Base-by-base conservation (phyloP, 64 coral and sea anemone species). In the Acropora yongei region DNA sequence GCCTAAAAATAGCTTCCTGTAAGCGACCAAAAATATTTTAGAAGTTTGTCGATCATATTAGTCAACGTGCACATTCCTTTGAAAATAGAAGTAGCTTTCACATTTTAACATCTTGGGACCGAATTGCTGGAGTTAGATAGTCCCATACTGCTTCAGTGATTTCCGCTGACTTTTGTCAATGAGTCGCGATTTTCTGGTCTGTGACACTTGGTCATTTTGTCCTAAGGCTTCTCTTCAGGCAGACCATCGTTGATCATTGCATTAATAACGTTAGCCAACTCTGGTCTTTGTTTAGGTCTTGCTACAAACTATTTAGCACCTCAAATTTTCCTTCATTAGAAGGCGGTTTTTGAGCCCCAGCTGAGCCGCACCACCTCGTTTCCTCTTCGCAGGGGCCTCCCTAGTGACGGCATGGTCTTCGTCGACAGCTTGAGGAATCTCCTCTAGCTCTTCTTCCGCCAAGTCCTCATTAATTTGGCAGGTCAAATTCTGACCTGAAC, bases 231-330 rank as follows among this genome's bases (percentile, higher is more conserved):
- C 30, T 30, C 30, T 30, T 30, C 30, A 30, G 30, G 30, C 30
- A 30, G 30, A 30, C 30, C 30, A 30, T 78, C 87, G 77, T 78
- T 60, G 18, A 78, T 18, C 87, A 65, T 57, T 30, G 86, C 68
- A 74, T 88, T 55, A 18, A 88, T 50, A 13, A 88, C 72, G 42
- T 74, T 77, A 5, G 85, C 85, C 20, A 88, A 71, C 43, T 89
- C 88, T 89, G 74, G 7, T 89, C 87, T 79, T 78, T 89, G 57
- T 89, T 77, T 4, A 89, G 74, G 48, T 89, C 87, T 48, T 89
- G 74, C 44, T 78, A 78, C 18, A 89, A 79, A 41, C 76, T 79
- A 42, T 89, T 90, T 72, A 90, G 88, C 41, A 90, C 76, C 44
- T 30, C 30, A 30, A 30, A 30, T 30, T 30, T 30, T 30, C 30